Percentiles rank a stretch among this genome's conserved stretches.
These are phyloP conservation scores for Symphodus melops DNA, from an alignment of 2,113 vertebrate genomes.

Conservation along the genomic window DNA sequence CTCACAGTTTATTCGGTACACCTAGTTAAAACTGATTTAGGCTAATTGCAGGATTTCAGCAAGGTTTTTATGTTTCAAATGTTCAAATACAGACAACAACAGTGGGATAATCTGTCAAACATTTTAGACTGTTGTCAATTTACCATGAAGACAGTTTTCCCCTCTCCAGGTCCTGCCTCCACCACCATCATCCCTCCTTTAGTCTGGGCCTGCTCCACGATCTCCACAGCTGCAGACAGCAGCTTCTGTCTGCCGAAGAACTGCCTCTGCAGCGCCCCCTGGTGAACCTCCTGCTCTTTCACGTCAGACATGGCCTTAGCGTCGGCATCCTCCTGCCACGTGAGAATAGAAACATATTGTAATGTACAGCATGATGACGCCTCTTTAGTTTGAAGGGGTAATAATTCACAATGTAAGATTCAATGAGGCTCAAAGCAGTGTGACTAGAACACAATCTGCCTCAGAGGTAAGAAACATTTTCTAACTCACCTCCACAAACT, in stretches of 20 bases:
- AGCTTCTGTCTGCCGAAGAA: constrained; percentile 82
- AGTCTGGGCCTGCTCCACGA: constrained; percentile 65
- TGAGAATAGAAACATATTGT: not conserved
- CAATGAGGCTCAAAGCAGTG: not conserved
- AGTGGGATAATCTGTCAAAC: no score
- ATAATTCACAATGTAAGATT: no score
- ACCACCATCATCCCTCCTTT: constrained; percentile 84
- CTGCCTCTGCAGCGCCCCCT: constrained; percentile 77
- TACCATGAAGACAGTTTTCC: constrained; percentile 88
- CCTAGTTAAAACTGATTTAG: no score
- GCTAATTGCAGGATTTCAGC: no score
- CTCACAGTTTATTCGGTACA: not conserved
- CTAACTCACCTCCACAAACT: constrained; percentile 78
- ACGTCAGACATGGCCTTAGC: constrained; percentile 50
- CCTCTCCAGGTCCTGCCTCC: constrained; percentile 83
- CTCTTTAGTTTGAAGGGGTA: no score
- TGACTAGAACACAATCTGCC: no score
- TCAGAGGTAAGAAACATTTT: no score
- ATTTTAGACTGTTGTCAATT: not conserved
- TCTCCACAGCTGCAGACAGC: constrained; percentile 55
- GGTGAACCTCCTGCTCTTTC: constrained; percentile 81
- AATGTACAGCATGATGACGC: no score
- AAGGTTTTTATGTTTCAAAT: no score
- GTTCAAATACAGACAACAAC: no score
- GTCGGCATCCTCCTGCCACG: constrained; percentile 59